These are phyloP conservation scores for Glaucopsyche alexis DNA, from an alignment of 2,888 invertebrate species.

Conservation along the genomic window DNA sequence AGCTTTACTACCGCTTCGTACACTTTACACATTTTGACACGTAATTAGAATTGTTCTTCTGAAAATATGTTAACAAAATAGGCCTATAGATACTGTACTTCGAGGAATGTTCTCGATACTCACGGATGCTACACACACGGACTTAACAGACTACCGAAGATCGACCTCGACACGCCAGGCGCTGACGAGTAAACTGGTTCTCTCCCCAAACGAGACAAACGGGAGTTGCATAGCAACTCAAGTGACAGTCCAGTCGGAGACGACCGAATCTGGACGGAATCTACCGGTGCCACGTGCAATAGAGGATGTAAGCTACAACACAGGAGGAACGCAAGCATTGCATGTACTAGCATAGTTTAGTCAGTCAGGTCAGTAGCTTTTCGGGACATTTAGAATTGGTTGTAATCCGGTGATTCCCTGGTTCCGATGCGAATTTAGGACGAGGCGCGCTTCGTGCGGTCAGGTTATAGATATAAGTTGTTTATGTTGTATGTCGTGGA, in stretches of 20 bases:
- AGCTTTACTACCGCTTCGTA: constrained; percentile 66
- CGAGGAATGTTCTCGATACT: constrained; percentile 15
- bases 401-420: constrained; percentile 39
- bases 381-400: constrained; percentile 40
- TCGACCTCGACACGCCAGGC: background rate
- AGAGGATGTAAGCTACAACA: background rate
- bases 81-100: constrained; percentile 49
- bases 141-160: constrained; percentile 12
- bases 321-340: background rate
- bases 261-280: background rate
- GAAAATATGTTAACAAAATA: constrained; percentile 53
- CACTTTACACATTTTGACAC: constrained; percentile 68
- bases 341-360: constrained; percentile 35
- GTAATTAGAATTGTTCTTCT: constrained; percentile 54
- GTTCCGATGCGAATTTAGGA: constrained; percentile 40
- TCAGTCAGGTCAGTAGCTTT: constrained; percentile 36
- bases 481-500: constrained; percentile 58
- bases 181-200: background rate
- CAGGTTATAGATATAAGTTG: constrained; percentile 54
- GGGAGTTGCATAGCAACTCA: background rate
- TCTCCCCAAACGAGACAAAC: constrained; percentile 7
- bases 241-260: too few relatives aligned
- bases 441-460: constrained; percentile 43
- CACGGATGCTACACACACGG: constrained; percentile 10
- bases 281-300: constrained; percentile 19